A percentile compares a stretch with the other conserved stretches of the same genome.
Evolutionary conservation across 1,140 invertebrate genomes (phyloP).

Genomic region (Anoplophora glabripennis): DNA sequence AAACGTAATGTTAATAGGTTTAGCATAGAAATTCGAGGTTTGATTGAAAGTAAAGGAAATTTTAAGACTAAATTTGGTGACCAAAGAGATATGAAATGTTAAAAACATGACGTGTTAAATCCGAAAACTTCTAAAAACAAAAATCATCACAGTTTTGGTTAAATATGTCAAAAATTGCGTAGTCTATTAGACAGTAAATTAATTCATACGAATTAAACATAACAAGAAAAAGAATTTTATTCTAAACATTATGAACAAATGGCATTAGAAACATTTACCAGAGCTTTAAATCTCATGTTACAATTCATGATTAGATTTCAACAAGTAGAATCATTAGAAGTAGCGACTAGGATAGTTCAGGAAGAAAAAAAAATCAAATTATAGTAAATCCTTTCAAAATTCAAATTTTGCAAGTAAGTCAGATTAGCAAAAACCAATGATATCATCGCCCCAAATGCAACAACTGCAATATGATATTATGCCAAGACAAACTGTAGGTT

Average conservation of each 20-base stretch:
- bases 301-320: slow-evolving; percentile 6
- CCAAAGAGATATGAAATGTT: too few relatives aligned
- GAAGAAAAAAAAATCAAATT: slow-evolving; percentile 20
- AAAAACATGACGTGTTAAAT: too few relatives aligned
- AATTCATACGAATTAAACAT: not conserved
- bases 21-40: slow-evolving; percentile 15
- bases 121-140: slow-evolving; percentile 5
- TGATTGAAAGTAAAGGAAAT: slow-evolving; percentile 10
- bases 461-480: slow-evolving; percentile 1
- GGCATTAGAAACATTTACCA: slow-evolving; percentile 12
- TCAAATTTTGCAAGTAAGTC: not conserved
- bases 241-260: slow-evolving; percentile 6
- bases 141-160: too few relatives aligned
- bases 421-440: not conserved
- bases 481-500: not conserved
- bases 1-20: slow-evolving; percentile 8
- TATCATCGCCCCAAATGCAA: not conserved
- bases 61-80: slow-evolving; percentile 15
- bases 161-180: slow-evolving; percentile 1
- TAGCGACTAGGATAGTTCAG: slow-evolving; percentile 6
- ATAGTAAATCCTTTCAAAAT: not conserved
- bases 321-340: too few relatives aligned
- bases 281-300: not conserved
- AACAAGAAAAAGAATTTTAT: not conserved
- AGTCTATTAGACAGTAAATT: slow-evolving; percentile 8